Evolutionary conservation across 2,113 vertebrate genomes (phyloP), one percentile per base, ranked within the genome.

Genomic region (Sceloporus tristichus): DNA sequence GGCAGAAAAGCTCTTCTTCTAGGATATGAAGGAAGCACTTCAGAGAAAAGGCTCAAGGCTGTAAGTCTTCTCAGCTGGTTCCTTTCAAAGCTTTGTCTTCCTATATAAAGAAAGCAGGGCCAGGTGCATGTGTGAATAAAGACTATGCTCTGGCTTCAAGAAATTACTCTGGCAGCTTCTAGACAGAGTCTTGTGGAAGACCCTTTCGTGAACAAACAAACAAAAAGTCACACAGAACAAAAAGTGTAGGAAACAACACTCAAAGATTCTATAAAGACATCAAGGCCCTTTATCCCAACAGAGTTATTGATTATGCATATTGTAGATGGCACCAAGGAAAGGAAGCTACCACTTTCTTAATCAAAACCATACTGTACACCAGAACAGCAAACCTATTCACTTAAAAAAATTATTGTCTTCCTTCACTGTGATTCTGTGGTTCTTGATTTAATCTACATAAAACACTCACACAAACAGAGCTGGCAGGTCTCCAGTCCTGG

Each of bases 61-160:
- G 88, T 25, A 6, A 78, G 75, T 54, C n/a, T 78, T 68, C 40
- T 54, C 53, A 23, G 56, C 42, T 54, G 48, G 42, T 54, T 74
- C 59, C 23, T 65, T 21, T 1, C 68, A 42, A 75, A 79, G 16
- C 23, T 56, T 77, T 71, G 2, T 0, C 9, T 3, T 8, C 21
- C 83, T 34, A n/a, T 0, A 0, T 0, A 0, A 9, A 38, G 9
- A 42, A 76, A 9, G 25, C 79, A 74, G 27, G 40, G 27, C 25
- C 70, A 42, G 29, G 34, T 87, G 48, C 66, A 75, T 42, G 54
- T 74, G 25, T 53, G 48, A 74, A 40, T 18, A 13, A 9, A 42
- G 40, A 59, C 23, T 2, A 0, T 62, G 71, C 40, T 68, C 0
- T 0, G 79, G 34, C 65, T 25, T 38, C 54, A 83, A 86, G 82